A percentile compares a stretch with the other conserved stretches of the same genome.
Conservation (phyloP, 2,113 vertebrate genomes). For the Neoarius graeffei region DNA sequence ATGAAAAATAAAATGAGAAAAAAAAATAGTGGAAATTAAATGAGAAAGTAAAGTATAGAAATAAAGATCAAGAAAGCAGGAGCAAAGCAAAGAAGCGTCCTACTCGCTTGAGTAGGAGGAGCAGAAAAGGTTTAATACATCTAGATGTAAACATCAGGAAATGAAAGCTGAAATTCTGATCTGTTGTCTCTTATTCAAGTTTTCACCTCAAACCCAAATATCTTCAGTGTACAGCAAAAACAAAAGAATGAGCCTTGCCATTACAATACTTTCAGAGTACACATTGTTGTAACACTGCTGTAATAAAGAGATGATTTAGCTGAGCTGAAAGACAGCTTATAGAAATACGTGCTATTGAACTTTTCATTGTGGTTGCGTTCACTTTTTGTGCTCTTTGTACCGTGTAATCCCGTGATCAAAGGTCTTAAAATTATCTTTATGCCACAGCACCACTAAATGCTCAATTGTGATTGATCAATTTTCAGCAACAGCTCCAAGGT, state of each 20-base stretch:
- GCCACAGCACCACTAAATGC: background rate
- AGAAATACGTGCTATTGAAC: background rate
- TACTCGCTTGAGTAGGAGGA: no score
- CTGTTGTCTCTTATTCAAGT: background rate
- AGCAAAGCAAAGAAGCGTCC: no score
- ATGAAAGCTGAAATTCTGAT: background rate
- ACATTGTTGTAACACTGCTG: background rate
- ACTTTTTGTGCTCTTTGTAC: background rate
- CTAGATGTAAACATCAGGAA: no score
- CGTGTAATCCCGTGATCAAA: background rate
- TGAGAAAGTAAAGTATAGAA: no score
- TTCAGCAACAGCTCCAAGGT: background rate
- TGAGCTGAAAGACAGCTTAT: background rate
- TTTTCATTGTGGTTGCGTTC: background rate
- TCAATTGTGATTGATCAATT: background rate
- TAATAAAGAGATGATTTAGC: background rate
- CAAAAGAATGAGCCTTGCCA: background rate
- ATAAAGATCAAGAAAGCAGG: no score
- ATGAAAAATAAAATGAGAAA: no score
- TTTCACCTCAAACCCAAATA: background rate
- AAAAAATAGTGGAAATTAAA: no score
- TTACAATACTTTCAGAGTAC: background rate
- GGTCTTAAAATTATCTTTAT: background rate
- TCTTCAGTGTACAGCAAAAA: background rate
- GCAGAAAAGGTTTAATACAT: no score